These are phyloP conservation scores for Eublepharis macularius DNA, from an alignment of 2,113 vertebrate genomes.

Conservation along the genomic window DNA sequence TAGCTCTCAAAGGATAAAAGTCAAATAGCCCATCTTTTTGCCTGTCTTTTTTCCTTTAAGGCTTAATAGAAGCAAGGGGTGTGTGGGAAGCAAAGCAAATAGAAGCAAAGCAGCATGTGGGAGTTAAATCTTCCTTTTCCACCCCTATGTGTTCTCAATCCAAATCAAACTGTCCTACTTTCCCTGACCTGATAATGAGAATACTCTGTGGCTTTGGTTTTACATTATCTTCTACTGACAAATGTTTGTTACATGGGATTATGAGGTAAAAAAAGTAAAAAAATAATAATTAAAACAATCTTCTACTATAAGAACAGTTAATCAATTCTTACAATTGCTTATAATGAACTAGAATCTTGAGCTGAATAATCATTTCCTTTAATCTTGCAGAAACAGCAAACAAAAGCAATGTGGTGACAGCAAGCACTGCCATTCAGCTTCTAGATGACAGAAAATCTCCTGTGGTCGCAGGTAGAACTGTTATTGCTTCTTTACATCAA, in stretches of 20 bases:
- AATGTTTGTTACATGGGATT: no score
- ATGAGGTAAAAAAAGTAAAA: no score
- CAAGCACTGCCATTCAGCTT: conserved; percentile 94
- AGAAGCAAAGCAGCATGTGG: no score
- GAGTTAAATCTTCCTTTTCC: no score
- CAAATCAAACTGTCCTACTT: background rate
- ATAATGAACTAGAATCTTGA: background rate
- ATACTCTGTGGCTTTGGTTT: background rate
- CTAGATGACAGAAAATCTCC: conserved; percentile 96
- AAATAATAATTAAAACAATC: no score
- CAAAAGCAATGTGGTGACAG: conserved; percentile 92
- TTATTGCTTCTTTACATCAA: background rate
- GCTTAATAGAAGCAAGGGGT: no score
- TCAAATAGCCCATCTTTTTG: no score
- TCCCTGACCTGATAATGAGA: background rate
- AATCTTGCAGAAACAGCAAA: conserved; percentile 83
- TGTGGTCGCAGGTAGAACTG: conserved; percentile 90
- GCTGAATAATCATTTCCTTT: background rate
- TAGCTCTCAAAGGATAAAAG: no score
- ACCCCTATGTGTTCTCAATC: no score
- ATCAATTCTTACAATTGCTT: background rate
- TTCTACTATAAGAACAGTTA: background rate
- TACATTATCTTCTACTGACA: no score
- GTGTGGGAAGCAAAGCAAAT: no score
- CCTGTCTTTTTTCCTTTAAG: no score